Evolutionary conservation across 2,888 invertebrate species (phyloP).

Genomic region (Pterostichus madidus): DNA sequence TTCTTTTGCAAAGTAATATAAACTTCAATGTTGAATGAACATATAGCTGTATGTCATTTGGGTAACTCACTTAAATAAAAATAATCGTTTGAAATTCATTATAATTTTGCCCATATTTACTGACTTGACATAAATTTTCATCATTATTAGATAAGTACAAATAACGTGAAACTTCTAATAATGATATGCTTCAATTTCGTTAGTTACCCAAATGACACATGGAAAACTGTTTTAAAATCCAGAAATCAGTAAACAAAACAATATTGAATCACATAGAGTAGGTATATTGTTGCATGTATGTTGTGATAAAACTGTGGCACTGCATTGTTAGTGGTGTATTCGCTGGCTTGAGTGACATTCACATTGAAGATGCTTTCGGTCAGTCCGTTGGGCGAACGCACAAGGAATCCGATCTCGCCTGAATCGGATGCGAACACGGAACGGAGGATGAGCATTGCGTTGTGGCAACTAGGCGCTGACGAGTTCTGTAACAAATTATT

Average conservation of each 20-base stretch:
- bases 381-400: constrained; percentile 82
- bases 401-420: constrained; percentile 83
- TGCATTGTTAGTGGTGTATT: constrained; percentile 73
- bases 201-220: constrained; percentile 55
- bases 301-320: constrained; percentile 57
- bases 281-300: constrained; percentile 56
- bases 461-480: constrained; percentile 80
- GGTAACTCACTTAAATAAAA: constrained; percentile 46
- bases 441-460: constrained; percentile 81
- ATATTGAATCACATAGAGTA: constrained; percentile 57
- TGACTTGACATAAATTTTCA: constrained; percentile 17
- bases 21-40: constrained; percentile 73
- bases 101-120: constrained; percentile 9
- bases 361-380: constrained; percentile 82
- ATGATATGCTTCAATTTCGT: constrained; percentile 37
- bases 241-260: constrained; percentile 56
- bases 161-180: constrained; percentile 28
- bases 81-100: constrained; percentile 12
- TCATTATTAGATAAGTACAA: constrained; percentile 45
- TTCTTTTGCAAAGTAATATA: constrained; percentile 75
- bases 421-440: constrained; percentile 80
- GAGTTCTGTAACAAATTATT: constrained; percentile 77
- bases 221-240: constrained; percentile 30
- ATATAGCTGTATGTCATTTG: constrained; percentile 70
- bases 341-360: constrained; percentile 80